phyloP scores from a whole-genome alignment of 2,113 vertebrate species.

The Sphyrna mokarran region DNA sequence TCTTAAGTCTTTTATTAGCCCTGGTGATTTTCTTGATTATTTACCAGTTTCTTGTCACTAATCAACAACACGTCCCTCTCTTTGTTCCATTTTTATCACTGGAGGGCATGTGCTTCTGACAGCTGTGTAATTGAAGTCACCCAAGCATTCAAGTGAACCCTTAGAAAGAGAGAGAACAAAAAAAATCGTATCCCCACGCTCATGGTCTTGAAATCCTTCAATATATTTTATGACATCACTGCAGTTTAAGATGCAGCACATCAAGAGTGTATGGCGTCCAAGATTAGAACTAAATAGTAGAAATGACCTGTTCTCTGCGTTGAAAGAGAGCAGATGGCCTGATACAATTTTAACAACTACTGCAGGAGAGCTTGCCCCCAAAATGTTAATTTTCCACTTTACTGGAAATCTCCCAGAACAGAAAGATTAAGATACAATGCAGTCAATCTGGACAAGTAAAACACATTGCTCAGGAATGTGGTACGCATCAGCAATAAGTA shows the following conservation, averaged over 20 bases:
- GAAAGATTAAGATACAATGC: not conserved
- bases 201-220: not conserved
- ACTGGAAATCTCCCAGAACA: conserved; percentile 7
- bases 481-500: not conserved
- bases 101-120: conserved; percentile 32
- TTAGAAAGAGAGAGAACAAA: not conserved
- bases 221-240: not conserved
- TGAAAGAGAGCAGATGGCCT: conserved; percentile 3
- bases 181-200: not conserved
- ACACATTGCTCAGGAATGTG: not conserved
- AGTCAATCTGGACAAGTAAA: not conserved
- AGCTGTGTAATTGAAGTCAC: not conserved
- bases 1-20: not conserved
- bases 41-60: conserved; percentile 20
- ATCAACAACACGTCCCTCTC: not conserved
- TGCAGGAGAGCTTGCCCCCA: not conserved
- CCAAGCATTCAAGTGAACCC: not conserved
- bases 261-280: not conserved
- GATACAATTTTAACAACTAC: not conserved
- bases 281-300: not conserved
- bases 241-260: not conserved
- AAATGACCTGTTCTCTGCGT: too few species aligned
- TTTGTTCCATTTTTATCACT: conserved; percentile 17
- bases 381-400: not conserved
- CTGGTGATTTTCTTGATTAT: not conserved